Base-by-base conservation (phyloP, 2,888 invertebrate genomes). In the Tethea ocularis region DNA sequence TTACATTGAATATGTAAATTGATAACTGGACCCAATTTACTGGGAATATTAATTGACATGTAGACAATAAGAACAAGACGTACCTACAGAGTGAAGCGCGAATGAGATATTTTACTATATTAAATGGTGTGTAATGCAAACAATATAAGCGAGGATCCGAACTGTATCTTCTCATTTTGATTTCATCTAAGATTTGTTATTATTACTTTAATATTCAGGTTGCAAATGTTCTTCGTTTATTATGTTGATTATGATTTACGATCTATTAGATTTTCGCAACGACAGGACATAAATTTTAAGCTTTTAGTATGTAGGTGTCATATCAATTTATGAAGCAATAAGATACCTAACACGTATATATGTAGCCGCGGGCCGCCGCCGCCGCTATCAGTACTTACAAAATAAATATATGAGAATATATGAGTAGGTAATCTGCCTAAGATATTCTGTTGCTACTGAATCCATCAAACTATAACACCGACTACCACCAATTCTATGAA, bases 281-380 rank as follows among this genome's bases (percentile, higher is more conserved):
- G 46, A 46, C 46, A 46, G 46, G 46, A 46, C 10, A 46, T 46
- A 17, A 46, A 46, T 46, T 46, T 17, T 20, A 46, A 46, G 46
- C 46, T 46, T 46, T 46, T 46, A 46, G 46, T 46, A 20, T 46
- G 46, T 46, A 46, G 20, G 46, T 46, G 46, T 46, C 17, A 46
- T 46, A 46, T 46, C 17, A 17, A 46, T 46, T 46, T 46, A 46
- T 46, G 10, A 46, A 46, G 46, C 20, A 46, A 17, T 20, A 15
- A 46, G 41, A 41, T 41, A n/a, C n/a, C n/a, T n/a, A 41, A 46
- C 46, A 46, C 46, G 38, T 26, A n/a, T 15, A 6, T 38, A 38
- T 7, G 41, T 17, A 15, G 41, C 17, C 41, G 17, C 41, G 38
- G 5, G 41, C 41, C 41, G 41, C 36, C 5, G 41, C 7, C 41